Conservation (phyloP, 2,113 vertebrate species). For the Embiotoca jacksoni region DNA sequence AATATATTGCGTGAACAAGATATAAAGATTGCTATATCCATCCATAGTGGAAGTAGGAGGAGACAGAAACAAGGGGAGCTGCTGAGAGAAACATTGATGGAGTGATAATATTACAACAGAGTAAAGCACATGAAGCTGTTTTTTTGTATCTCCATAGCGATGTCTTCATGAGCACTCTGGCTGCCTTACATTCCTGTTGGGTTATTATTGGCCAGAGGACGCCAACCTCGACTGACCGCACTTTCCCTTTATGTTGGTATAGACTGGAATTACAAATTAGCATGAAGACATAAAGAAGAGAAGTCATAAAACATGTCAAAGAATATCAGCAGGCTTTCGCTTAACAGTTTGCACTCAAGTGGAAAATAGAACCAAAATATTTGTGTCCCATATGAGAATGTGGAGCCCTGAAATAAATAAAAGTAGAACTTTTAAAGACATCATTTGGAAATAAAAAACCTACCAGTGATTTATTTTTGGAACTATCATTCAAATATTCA, state of each 20-base stretch:
- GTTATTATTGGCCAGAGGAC: neutral
- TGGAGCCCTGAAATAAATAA: no score
- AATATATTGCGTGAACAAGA: neutral
- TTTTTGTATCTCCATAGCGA: constrained; percentile 27
- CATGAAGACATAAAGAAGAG: constrained; percentile 12
- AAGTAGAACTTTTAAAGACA: no score
- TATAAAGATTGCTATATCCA: neutral
- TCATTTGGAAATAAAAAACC: no score
- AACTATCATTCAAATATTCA: no score
- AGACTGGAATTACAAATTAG: neutral
- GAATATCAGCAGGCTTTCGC: neutral
- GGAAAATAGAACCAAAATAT: neutral
- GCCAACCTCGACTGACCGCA: constrained; percentile 3
- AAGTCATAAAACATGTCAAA: neutral
- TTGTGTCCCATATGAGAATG: no score
- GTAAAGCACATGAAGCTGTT: constrained; percentile 30
- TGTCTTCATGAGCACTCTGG: constrained; percentile 7
- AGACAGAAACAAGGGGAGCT: neutral
- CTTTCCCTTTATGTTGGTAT: constrained; percentile 46
- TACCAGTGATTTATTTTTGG: no score
- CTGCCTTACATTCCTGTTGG: constrained; percentile 41
- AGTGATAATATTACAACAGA: constrained; percentile 11
- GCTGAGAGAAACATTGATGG: neutral
- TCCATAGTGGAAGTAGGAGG: neutral
- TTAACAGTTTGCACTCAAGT: neutral